phyloP scores from a whole-genome alignment of 2,888 invertebrate genomes.

The Sclerodermus sp. region DNA sequence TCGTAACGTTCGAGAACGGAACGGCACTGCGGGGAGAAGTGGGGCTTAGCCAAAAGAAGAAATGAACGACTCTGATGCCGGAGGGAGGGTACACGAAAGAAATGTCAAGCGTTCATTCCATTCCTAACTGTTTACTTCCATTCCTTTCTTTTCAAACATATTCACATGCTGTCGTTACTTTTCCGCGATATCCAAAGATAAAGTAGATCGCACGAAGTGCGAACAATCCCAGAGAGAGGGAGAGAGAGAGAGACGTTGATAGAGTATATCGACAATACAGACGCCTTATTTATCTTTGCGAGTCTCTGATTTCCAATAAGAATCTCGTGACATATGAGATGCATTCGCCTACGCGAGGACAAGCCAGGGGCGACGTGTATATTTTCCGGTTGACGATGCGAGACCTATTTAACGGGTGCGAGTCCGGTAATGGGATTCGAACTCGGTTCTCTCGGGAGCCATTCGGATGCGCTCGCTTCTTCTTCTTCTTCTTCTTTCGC shows the following conservation, averaged over 20 bases:
- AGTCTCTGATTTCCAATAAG: neutral
- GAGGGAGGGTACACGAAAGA: slow-evolving; percentile 17
- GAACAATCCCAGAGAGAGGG: no score
- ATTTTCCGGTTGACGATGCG: slow-evolving; percentile 59
- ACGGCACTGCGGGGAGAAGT: slow-evolving; percentile 16
- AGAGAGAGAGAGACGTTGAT: no score
- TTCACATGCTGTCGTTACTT: neutral
- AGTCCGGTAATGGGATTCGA: slow-evolving; percentile 59
- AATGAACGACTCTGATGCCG: slow-evolving; percentile 26
- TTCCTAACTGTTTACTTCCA: neutral
- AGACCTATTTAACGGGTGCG: slow-evolving; percentile 59
- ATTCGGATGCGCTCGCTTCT: slow-evolving; percentile 46
- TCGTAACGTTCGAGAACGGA: slow-evolving; percentile 41
- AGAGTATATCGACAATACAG: no score
- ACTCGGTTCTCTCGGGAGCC: slow-evolving; percentile 53
- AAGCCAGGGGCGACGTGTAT: slow-evolving; percentile 38
- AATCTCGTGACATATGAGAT: slow-evolving; percentile 38
- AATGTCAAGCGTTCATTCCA: no score
- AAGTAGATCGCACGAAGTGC: no score
- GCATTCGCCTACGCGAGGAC: slow-evolving; percentile 28
- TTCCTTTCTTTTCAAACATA: neutral
- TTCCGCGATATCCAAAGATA: no score
- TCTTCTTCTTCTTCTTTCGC: slow-evolving; percentile 41
- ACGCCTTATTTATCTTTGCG: neutral
- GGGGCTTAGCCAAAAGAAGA: slow-evolving; percentile 12